phyloP scores from a whole-genome alignment of 2,113 vertebrate genomes.

The Numenius arquata region DNA sequence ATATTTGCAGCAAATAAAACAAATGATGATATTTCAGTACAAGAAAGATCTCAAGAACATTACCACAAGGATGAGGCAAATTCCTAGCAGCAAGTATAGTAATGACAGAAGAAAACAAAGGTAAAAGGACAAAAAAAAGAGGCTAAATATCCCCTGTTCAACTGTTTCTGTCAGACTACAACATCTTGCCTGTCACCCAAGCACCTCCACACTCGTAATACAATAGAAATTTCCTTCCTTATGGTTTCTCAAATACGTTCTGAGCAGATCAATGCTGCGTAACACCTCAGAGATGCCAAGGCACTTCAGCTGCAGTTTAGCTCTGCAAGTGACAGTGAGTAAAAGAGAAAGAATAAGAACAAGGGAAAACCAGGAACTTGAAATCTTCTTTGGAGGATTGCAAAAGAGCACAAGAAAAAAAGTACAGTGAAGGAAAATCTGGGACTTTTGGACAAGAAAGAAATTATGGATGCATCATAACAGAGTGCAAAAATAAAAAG shows the following conservation, averaged over 20 bases:
- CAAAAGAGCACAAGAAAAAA: background rate
- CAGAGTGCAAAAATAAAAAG: background rate
- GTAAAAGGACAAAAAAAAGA: background rate
- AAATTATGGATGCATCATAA: background rate
- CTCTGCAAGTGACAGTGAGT: background rate
- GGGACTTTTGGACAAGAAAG: background rate
- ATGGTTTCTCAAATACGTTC: background rate
- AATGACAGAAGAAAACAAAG: background rate
- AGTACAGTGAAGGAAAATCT: background rate
- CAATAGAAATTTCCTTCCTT: background rate
- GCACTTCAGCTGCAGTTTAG: background rate
- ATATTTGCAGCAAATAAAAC: background rate
- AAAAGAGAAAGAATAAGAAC: background rate
- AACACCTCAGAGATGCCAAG: background rate
- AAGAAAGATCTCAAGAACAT: conserved; percentile 5
- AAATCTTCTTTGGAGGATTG: background rate
- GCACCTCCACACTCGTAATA: background rate
- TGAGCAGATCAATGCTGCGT: background rate
- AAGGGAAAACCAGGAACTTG: background rate
- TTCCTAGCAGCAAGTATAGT: background rate
- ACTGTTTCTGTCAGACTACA: background rate
- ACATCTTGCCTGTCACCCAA: background rate
- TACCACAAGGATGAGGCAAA: background rate
- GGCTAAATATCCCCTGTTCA: background rate
- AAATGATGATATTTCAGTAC: background rate